Base-by-base conservation (phyloP, 2,113 vertebrate genomes). In the Jacana jacana region DNA sequence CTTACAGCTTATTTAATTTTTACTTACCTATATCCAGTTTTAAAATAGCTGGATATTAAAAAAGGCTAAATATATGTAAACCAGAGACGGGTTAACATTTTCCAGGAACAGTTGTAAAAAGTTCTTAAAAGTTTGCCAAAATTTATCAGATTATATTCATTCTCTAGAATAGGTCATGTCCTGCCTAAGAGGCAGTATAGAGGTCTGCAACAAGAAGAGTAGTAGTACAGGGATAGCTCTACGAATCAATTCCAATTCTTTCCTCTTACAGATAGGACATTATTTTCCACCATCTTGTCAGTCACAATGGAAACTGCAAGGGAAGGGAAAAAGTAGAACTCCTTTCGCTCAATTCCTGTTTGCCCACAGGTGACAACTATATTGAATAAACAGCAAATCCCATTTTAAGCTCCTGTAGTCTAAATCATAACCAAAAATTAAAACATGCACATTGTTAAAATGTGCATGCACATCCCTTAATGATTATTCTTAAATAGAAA, bases 401-500 rank as follows among this genome's bases (percentile, higher is more conserved):
- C 11, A 58, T 81, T 70, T 75, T 66, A 95, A 86, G 35, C 3
- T 24, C 13, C 30, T 40, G 13, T 20, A 49, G 37, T 37, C 64
- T 71, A n/a, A 91, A 55, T 20, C 24, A 28, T 23, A 79, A 35
- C 4, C 13, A 44, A 58, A 81, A 78, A 58, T 16, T 25, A 40
- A 80, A 72, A 57, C 6, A 37, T 4, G 31, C 13, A 15, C 4
- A 5, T 40, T 39, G 4, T 51, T 10, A 54, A 72, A 87, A 33
- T 17, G 7, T 13, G 35, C 0, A 0, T 17, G 40, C 4, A 4
- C 9, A 11, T 11, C 22, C 12, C 25, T 60, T 61, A 37, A 17
- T 16, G 0, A 3, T 40, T 44, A 40, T 30, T 39, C 33, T 60
- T 82, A 48, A 88, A 63, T 4, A 61, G 31, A 71, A 61, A 77